These are phyloP conservation scores for Phortica magna DNA, from an alignment of 2,888 invertebrate species.

Conservation along the genomic window DNA sequence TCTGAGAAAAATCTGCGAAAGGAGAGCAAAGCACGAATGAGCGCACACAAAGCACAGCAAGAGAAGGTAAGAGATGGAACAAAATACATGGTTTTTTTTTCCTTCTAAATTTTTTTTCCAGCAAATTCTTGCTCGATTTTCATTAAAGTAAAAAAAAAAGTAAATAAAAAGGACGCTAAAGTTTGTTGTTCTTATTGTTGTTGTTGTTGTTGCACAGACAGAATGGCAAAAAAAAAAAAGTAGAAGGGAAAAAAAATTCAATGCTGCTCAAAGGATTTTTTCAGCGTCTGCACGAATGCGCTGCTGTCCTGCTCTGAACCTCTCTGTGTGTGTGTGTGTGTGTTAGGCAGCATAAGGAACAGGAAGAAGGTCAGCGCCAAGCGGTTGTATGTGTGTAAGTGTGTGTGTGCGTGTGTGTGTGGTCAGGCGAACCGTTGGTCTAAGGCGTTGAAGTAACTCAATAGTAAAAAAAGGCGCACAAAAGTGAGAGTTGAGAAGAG, in stretches of 20 bases:
- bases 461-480: background rate
- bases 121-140: background rate
- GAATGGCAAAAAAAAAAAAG: slow-evolving; percentile 22
- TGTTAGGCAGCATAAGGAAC: background rate
- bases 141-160: background rate
- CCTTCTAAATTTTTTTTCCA: background rate
- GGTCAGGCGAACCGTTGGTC: background rate
- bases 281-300: slow-evolving; percentile 22
- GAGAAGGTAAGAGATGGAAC: slow-evolving; percentile 43
- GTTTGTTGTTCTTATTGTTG: too few species aligned
- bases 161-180: slow-evolving; percentile 16
- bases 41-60: background rate
- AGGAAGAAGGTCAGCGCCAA: slow-evolving; percentile 14
- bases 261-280: slow-evolving; percentile 26
- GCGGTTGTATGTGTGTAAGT: slow-evolving; percentile 11
- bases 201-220: slow-evolving; percentile 4
- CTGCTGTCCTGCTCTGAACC: background rate
- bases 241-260: slow-evolving; percentile 35
- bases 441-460: background rate
- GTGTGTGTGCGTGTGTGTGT: background rate
- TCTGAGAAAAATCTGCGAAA: slow-evolving; percentile 50
- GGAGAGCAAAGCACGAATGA: slow-evolving; percentile 7
- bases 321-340: slow-evolving; percentile 9
- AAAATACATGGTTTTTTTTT: background rate
- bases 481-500: background rate